Evolutionary conservation across 2,888 invertebrate species (phyloP).

Genomic region (Perdita meconis): DNA sequence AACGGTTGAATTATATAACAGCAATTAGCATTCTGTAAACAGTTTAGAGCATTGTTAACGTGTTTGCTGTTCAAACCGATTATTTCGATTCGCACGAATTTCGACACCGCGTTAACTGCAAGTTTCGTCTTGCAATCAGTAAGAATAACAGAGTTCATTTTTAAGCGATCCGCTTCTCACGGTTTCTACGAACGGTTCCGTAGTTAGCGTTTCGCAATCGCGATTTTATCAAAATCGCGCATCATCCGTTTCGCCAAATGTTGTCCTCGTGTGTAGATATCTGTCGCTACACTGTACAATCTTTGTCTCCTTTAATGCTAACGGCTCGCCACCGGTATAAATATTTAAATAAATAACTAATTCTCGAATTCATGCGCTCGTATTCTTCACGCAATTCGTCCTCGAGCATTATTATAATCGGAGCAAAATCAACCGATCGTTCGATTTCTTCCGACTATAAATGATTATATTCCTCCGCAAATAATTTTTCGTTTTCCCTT

Average conservation of each 20-base stretch:
- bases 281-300: slow-evolving; percentile 20
- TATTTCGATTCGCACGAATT: not conserved
- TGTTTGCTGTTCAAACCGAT: not conserved
- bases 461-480: too few species aligned
- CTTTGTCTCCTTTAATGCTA: slow-evolving; percentile 14
- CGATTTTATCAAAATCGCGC: not conserved
- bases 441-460: not conserved
- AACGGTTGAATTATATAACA: slow-evolving; percentile 23
- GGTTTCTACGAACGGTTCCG: not conserved
- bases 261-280: slow-evolving; percentile 32
- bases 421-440: not conserved
- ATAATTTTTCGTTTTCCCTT: too few species aligned
- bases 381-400: not conserved
- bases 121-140: not conserved
- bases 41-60: not conserved
- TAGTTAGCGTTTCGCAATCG: not conserved
- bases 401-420: not conserved
- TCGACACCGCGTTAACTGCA: slow-evolving; percentile 1
- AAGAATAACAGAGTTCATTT: not conserved
- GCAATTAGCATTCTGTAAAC: not conserved
- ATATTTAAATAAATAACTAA: slow-evolving; percentile 57
- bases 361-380: slow-evolving; percentile 38
- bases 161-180: not conserved
- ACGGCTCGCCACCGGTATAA: slow-evolving; percentile 25
- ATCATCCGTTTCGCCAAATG: slow-evolving; percentile 1